Percentiles rank a stretch among this genome's conserved stretches.
Evolutionary conservation across 2,888 invertebrate genomes (phyloP).

Genomic region (Himalopsyche tibetana): DNA sequence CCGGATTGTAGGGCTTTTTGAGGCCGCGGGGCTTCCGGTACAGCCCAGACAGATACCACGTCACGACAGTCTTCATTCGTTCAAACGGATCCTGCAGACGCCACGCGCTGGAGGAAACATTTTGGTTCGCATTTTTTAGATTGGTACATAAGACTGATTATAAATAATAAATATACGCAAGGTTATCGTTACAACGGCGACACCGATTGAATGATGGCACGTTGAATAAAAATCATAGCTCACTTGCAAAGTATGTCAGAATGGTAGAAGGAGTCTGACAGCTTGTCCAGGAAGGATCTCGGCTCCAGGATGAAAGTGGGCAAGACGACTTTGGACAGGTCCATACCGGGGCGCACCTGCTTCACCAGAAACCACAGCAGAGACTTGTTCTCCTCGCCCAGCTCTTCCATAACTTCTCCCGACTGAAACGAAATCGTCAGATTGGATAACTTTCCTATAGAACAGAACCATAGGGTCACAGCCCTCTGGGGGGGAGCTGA

Average conservation of each 20-base stretch:
- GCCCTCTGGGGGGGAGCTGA: no score
- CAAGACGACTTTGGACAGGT: slow-evolving; percentile 90
- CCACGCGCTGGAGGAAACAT: slow-evolving; percentile 82
- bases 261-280: slow-evolving; percentile 96
- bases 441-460: no score
- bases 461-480: no score
- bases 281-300: slow-evolving; percentile 93
- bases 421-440: slow-evolving; percentile 73
- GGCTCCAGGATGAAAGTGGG: slow-evolving; percentile 97
- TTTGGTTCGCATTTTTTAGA: not conserved
- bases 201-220: no score
- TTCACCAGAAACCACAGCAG: slow-evolving; percentile 96
- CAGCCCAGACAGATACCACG: slow-evolving; percentile 95
- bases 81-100: slow-evolving; percentile 91
- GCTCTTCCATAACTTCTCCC: slow-evolving; percentile 92
- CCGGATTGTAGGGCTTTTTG: slow-evolving; percentile 97
- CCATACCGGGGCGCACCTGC: slow-evolving; percentile 97
- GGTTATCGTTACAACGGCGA: no score
- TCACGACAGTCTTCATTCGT: slow-evolving; percentile 91
- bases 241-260: slow-evolving; percentile 91
- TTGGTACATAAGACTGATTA: no score
- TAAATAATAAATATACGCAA: no score
- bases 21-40: slow-evolving; percentile 96
- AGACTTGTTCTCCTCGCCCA: slow-evolving; percentile 96
- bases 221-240: not conserved